Evolutionary conservation across 1,140 invertebrate species (phyloP).

Genomic region (Uloborus diversus): DNA sequence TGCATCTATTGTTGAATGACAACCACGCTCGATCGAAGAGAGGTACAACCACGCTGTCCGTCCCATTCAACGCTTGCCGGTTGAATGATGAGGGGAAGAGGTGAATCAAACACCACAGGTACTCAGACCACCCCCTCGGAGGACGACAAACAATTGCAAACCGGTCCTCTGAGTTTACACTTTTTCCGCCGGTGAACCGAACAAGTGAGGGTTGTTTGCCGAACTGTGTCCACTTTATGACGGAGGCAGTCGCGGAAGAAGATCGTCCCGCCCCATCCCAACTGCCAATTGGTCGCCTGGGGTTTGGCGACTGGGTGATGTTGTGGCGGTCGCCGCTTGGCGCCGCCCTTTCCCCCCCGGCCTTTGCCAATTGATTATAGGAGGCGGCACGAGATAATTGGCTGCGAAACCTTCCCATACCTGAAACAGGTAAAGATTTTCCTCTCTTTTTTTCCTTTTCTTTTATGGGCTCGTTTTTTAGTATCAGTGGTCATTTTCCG

Average conservation of each 20-base stretch:
- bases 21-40: too few species aligned
- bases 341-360: conserved; percentile 44
- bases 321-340: conserved; percentile 44
- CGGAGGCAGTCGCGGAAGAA: conserved; percentile 8
- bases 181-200: background rate
- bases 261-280: conserved; percentile 32
- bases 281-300: conserved; percentile 42
- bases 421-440: conserved; percentile 39
- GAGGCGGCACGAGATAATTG: conserved; percentile 47
- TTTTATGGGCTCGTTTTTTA: background rate
- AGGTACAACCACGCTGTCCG: background rate
- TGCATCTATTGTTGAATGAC: too few species aligned
- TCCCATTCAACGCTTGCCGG: too few species aligned
- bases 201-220: conserved; percentile 13
- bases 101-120: background rate
- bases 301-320: conserved; percentile 42
- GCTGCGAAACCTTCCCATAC: conserved; percentile 39
- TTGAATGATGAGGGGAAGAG: too few species aligned
- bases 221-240: conserved; percentile 33
- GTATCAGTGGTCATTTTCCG: background rate
- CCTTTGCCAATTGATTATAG: conserved; percentile 48
- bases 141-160: too few species aligned
- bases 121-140: background rate
- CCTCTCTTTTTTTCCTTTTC: background rate
- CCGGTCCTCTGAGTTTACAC: too few species aligned